phyloP scores from a whole-genome alignment of 1,140 invertebrate genomes.

The Magallana angulata region DNA sequence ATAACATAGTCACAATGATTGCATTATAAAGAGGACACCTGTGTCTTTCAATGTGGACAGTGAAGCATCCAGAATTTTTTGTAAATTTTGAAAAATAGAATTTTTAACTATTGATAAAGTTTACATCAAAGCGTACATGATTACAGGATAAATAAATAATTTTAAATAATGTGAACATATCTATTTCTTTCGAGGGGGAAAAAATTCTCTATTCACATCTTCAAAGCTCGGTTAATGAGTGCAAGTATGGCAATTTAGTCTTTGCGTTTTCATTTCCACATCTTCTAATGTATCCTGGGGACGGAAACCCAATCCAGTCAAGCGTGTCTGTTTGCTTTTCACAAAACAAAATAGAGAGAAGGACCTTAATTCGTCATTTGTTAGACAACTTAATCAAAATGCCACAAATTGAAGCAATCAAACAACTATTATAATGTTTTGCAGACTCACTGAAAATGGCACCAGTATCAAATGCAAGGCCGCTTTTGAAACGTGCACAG shows the following conservation, averaged over 20 bases:
- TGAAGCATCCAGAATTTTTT: no score
- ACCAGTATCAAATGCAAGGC: not conserved
- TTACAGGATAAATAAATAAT: no score
- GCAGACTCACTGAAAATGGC: not conserved
- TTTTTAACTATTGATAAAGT: no score
- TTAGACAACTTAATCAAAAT: conserved; percentile 28
- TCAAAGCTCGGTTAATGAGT: not conserved
- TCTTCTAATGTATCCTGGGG: conserved; percentile 4
- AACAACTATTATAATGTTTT: conserved; percentile 12
- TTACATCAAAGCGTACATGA: no score
- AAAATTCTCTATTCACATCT: not conserved
- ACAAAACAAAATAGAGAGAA: not conserved
- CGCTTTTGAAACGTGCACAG: conserved; percentile 14
- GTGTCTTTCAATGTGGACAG: no score
- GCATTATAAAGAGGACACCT: no score
- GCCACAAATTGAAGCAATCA: conserved; percentile 26
- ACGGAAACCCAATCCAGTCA: conserved; percentile 10
- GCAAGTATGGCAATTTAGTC: not conserved
- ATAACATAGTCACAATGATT: no score
- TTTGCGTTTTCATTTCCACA: conserved; percentile 25
- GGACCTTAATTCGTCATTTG: conserved; percentile 20
- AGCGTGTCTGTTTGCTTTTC: not conserved
- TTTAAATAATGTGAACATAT: no score
- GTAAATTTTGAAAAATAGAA: no score
- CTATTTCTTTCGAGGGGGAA: not conserved